Conservation (phyloP, 2,797 vertebrate genomes). For the Nannoperca obscura region DNA sequence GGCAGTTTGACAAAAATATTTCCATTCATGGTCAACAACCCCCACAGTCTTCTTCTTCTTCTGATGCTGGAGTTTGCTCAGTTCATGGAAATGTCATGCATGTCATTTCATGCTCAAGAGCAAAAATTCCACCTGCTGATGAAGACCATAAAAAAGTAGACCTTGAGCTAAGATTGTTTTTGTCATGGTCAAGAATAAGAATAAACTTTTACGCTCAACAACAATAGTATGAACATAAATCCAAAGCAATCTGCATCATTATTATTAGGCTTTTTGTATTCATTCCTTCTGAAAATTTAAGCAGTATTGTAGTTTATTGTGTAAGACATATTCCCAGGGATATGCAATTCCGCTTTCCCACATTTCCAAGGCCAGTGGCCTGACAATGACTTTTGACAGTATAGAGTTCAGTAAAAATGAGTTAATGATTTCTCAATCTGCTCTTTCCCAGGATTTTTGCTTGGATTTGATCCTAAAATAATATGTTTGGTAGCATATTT, state of each 20-base stretch:
- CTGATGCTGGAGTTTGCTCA: background rate
- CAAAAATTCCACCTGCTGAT: background rate
- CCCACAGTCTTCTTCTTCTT: background rate
- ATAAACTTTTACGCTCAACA: too few species aligned
- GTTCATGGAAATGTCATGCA: background rate
- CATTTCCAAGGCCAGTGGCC: constrained; percentile 3
- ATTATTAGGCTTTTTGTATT: background rate
- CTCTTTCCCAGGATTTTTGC: background rate
- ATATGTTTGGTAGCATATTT: background rate
- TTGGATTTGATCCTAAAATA: background rate
- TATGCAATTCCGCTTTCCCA: constrained; percentile 28
- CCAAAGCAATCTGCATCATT: background rate
- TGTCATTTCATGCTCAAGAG: background rate
- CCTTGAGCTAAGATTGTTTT: background rate
- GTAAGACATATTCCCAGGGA: background rate
- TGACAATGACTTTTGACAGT: background rate
- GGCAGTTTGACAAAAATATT: background rate
- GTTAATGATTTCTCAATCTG: background rate
- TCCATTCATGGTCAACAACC: background rate
- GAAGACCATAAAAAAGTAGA: background rate
- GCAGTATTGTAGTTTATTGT: background rate
- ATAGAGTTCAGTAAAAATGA: background rate
- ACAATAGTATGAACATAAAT: background rate
- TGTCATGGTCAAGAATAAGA: background rate
- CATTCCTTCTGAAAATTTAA: background rate